Conservation (phyloP, 2,888 invertebrate species). For the Tenthredo scrophulariae region DNA sequence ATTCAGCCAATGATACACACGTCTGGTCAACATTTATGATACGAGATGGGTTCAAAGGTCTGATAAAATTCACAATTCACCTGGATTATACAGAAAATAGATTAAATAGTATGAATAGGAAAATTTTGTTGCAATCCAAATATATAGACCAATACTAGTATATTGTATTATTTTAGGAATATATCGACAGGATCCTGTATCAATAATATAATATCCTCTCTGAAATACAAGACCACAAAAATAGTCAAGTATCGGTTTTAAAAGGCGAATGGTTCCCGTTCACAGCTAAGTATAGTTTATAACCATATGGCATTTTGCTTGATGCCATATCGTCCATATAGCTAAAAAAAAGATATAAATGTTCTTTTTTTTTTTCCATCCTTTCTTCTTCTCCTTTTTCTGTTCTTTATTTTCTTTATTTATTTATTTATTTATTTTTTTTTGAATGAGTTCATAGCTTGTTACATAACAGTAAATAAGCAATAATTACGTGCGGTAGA, state of each 20-base stretch:
- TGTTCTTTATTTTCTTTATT: neutral
- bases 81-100: neutral
- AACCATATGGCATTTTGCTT: neutral
- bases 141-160: neutral
- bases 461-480: neutral
- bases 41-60: neutral
- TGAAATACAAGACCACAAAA: neutral
- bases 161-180: neutral
- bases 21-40: neutral
- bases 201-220: neutral
- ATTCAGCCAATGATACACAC: neutral
- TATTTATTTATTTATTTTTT: too few species aligned
- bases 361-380: neutral
- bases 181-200: neutral
- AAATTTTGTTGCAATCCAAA: neutral
- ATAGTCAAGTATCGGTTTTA: neutral
- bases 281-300: neutral
- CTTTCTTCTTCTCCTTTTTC: neutral
- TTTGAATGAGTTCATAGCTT: neutral
- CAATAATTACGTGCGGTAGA: slow-evolving; percentile 7
- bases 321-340: neutral
- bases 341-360: neutral
- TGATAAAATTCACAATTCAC: neutral
- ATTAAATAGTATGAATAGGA: neutral
- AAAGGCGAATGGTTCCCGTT: neutral